phyloP scores from a whole-genome alignment of 1,140 invertebrate genomes.

The Megathymus violae region DNA sequence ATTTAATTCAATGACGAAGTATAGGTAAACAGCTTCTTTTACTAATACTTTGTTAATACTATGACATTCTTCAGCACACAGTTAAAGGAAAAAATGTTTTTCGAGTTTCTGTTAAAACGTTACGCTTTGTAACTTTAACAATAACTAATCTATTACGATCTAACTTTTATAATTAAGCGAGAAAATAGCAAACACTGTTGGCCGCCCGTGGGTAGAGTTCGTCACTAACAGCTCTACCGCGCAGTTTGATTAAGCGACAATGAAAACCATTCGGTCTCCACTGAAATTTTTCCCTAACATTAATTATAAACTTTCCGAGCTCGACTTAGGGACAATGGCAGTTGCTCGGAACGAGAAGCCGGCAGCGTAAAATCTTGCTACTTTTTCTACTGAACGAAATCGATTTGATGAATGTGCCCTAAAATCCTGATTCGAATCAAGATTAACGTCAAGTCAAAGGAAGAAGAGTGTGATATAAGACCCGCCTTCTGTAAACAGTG shows the following conservation, averaged over 20 bases:
- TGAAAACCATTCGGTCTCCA: conserved; percentile 49
- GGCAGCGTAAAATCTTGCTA: conserved; percentile 44
- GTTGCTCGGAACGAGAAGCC: conserved; percentile 51
- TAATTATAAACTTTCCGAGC: conserved; percentile 68
- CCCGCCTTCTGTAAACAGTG: conserved; percentile 13
- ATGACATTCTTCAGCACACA: too few relatives aligned
- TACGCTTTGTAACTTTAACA: not conserved
- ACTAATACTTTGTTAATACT: too few relatives aligned
- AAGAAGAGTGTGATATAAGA: conserved; percentile 16
- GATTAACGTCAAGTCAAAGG: conserved; percentile 19
- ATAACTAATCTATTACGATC: conserved; percentile 11
- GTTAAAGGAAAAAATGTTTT: not conserved
- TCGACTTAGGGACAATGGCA: conserved; percentile 58
- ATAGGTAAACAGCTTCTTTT: too few relatives aligned
- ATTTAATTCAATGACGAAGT: too few relatives aligned
- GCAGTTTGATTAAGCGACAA: conserved; percentile 53
- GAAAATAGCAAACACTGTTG: conserved; percentile 21
- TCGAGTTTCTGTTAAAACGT: conserved; percentile 6
- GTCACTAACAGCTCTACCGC: conserved; percentile 27
- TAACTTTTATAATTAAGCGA: conserved; percentile 16
- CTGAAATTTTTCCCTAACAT: conserved; percentile 59
- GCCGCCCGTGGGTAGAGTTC: conserved; percentile 10
- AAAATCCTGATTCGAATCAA: conserved; percentile 27
- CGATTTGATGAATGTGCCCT: conserved; percentile 31
- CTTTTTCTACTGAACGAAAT: conserved; percentile 26